Base-by-base conservation (phyloP, 2,888 invertebrate species). In the Limulus polyphemus region DNA sequence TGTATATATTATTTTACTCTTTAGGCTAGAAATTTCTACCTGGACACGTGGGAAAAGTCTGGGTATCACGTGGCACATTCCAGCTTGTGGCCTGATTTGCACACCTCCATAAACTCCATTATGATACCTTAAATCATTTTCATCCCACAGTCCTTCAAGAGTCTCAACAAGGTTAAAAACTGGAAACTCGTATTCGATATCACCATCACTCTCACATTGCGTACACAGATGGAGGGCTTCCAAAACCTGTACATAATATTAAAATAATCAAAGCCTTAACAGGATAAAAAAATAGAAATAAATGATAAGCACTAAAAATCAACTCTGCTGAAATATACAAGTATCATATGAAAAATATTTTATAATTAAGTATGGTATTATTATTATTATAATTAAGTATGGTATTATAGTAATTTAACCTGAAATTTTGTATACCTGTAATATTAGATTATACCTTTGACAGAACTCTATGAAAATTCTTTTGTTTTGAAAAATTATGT, bases 111-210 rank as follows among this genome's bases (percentile, higher is more conserved):
- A 65, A 7, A 60, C 63, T 7, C 60, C 65, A 12, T 60, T 65
- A 11, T 60, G 60, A 60, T 65, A 65, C 12, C 57, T 57, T 10
- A 65, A 49, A 32, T 32, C 32, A 49, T 65, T 62, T 46, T 63
- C 63, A 49, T 63, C 65, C 65, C 65, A 65, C 49, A 63, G 47
- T 12, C 61, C 61, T 51, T 65, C 63, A 12, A 63, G 65, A 1
- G 65, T 63, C 32, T 65, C 65, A 1, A 63, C 32, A 61, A 63
- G 62, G 55, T 65, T 65, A 58, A 85, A 83, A 70, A 84, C 83
- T 0, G 87, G 86, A 72, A 88, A 86, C 76, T 88, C 87, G 73
- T 84, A 87, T 71, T 86, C 85, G 13, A 83, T 77, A 71, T 86
- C 86, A 3, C 83, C 84, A 63, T 84, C 85, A 49, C 83, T 81